phyloP scores from a whole-genome alignment of 2,797 vertebrate genomes.

The Erithacus rubecula region DNA sequence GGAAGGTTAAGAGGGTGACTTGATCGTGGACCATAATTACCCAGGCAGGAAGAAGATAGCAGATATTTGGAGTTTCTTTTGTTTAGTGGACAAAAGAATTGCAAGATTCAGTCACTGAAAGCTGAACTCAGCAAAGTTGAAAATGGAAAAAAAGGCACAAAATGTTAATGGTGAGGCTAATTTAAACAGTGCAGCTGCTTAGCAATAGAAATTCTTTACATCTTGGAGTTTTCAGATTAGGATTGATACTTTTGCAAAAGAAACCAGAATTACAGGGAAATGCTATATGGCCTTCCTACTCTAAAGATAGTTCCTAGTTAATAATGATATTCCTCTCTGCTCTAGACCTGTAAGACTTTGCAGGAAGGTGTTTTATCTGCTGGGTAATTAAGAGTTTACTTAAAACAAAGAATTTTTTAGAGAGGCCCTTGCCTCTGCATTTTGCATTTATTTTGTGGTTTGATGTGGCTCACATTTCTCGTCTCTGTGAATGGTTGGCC shows the following conservation, averaged over 20 bases:
- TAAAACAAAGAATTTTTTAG: background rate
- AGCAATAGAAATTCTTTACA: constrained; percentile 19
- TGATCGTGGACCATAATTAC: constrained; percentile 25
- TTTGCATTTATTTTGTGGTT: background rate
- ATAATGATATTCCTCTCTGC: background rate
- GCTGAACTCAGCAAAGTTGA: constrained; percentile 55
- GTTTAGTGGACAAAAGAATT: constrained; percentile 52
- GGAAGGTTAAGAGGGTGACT: background rate
- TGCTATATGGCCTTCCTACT: background rate
- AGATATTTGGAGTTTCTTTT: constrained; percentile 47
- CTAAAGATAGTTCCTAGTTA: background rate
- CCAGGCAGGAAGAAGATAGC: constrained; percentile 5
- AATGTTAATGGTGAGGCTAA: constrained; percentile 51
- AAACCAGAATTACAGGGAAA: background rate
- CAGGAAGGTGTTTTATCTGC: background rate
- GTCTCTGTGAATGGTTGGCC: background rate
- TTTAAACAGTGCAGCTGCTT: constrained; percentile 55
- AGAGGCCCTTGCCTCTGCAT: background rate
- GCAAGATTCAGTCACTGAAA: constrained; percentile 41
- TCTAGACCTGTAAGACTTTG: background rate
- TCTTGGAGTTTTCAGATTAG: constrained; percentile 4
- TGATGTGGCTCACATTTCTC: background rate
- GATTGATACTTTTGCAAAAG: background rate
- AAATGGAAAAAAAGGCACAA: constrained; percentile 32
- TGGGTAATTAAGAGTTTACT: background rate